These are phyloP conservation scores for Propithecus coquereli DNA, from an alignment of 2,113 vertebrate species.

Conservation along the genomic window DNA sequence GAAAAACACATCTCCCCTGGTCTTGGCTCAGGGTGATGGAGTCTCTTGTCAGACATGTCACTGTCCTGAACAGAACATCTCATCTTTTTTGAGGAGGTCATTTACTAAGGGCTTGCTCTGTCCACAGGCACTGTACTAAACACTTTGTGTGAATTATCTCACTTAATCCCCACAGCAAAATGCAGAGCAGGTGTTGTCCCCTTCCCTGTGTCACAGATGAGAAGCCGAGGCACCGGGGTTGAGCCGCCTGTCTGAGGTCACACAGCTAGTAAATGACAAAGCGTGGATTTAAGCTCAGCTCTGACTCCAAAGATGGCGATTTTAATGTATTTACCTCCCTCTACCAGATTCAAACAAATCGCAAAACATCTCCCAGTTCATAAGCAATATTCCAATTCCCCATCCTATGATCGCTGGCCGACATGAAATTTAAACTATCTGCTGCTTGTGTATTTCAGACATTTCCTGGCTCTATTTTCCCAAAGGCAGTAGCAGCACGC, in stretches of 20 bases:
- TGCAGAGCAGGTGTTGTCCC: no score
- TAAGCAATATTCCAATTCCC: neutral
- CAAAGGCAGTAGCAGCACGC: neutral
- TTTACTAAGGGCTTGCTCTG: neutral
- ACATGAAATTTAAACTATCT: no score
- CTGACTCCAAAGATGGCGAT: neutral
- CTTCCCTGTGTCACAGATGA: neutral
- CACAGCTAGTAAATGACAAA: neutral
- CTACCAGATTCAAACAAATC: neutral
- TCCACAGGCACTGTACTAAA: neutral
- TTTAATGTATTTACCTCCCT: neutral
- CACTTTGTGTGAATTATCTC: no score
- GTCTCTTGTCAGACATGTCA: no score
- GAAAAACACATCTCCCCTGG: neutral
- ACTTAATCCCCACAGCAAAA: neutral
- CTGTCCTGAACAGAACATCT: neutral
- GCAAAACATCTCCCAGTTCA: no score
- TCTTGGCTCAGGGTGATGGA: no score
- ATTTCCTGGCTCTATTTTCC: neutral
- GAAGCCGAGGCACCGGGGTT: neutral
- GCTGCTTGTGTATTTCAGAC: neutral
- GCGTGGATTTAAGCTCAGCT: neutral
- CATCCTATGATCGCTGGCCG: accelerated
- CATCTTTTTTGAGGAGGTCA: neutral
- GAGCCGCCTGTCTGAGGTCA: neutral